A percentile compares a stretch with the other conserved stretches of the same genome.
Conservation (phyloP, 1,140 invertebrate species). For the Chrysomallon squamiferum region DNA sequence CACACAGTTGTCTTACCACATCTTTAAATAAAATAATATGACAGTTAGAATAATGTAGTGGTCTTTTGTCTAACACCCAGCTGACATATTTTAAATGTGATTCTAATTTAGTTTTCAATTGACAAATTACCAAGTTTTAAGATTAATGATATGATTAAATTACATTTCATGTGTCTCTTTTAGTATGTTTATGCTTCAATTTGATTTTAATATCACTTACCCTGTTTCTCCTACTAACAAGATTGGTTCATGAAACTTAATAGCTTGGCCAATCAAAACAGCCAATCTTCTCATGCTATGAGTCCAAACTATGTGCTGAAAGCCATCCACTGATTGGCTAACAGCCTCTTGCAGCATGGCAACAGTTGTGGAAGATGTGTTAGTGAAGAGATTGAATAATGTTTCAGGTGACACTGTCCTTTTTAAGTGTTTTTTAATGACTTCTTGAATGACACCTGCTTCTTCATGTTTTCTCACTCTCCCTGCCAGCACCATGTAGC, state of each 20-base stretch:
- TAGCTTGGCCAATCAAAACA: constrained; percentile 86
- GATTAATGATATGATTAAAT: no score
- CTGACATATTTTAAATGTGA: no score
- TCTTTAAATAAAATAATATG: constrained; percentile 62
- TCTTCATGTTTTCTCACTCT: constrained; percentile 87
- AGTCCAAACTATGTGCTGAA: constrained; percentile 92
- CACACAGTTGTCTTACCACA: constrained; percentile 98
- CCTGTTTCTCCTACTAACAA: constrained; percentile 96
- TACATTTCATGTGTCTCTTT: no score
- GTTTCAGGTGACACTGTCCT: constrained; percentile 75
- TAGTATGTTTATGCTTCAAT: no score
- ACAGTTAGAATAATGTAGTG: no score
- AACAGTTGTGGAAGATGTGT: constrained; percentile 80
- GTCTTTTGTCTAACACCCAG: no score
- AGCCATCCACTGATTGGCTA: constrained; percentile 54
- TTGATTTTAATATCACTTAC: constrained; percentile 53
- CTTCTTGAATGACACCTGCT: constrained; percentile 73
- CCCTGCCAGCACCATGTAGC: constrained; percentile 92
- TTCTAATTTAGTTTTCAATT: no score
- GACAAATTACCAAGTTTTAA: no score
- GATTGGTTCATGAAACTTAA: constrained; percentile 92
- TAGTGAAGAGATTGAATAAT: constrained; percentile 78
- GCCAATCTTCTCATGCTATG: constrained; percentile 88
- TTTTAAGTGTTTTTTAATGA: constrained; percentile 87
- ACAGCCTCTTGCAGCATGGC: constrained; percentile 75